Evolutionary conservation across 2,888 invertebrate genomes (phyloP).

Genomic region (Strigamia transsilvanica): DNA sequence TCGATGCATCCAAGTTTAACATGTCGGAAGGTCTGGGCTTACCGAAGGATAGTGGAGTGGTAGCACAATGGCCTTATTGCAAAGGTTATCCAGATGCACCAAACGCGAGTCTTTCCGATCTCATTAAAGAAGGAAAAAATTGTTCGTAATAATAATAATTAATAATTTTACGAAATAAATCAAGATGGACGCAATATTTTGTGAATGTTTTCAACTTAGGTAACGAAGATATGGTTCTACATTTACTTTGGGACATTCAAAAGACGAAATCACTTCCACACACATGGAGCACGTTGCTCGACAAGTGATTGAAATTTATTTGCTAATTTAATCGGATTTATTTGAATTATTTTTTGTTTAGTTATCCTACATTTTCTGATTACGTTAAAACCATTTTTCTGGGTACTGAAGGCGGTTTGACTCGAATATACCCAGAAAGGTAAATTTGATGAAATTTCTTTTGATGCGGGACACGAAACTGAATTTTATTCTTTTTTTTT

Average conservation of each 20-base stretch:
- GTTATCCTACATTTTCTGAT: conserved; percentile 44
- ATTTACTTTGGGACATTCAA: conserved; percentile 52
- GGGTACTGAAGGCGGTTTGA: conserved; percentile 59
- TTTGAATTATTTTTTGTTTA: conserved; percentile 55
- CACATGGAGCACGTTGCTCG: conserved; percentile 7
- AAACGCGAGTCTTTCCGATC: background rate
- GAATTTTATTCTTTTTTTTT: conserved; percentile 55
- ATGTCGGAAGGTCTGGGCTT: conserved; percentile 16
- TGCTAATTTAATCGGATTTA: background rate
- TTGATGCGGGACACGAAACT: conserved; percentile 57
- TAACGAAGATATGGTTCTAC: conserved; percentile 28
- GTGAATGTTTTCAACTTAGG: background rate
- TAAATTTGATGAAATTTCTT: conserved; percentile 61
- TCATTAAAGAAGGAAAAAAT: conserved; percentile 16
- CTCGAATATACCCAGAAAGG: conserved; percentile 60
- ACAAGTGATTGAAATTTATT: background rate
- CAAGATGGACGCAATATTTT: too few species aligned
- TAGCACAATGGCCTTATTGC: background rate
- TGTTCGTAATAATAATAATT: background rate
- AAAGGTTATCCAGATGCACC: conserved; percentile 11
- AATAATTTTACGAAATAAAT: too few species aligned
- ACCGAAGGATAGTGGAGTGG: background rate
- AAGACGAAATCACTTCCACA: conserved; percentile 44
- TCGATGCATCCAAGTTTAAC: conserved; percentile 9
- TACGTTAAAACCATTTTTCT: conserved; percentile 43